Percentiles rank a stretch among this genome's conserved stretches.
Evolutionary conservation across 2,797 vertebrate genomes (phyloP).

Genomic region (Coluber constrictor): DNA sequence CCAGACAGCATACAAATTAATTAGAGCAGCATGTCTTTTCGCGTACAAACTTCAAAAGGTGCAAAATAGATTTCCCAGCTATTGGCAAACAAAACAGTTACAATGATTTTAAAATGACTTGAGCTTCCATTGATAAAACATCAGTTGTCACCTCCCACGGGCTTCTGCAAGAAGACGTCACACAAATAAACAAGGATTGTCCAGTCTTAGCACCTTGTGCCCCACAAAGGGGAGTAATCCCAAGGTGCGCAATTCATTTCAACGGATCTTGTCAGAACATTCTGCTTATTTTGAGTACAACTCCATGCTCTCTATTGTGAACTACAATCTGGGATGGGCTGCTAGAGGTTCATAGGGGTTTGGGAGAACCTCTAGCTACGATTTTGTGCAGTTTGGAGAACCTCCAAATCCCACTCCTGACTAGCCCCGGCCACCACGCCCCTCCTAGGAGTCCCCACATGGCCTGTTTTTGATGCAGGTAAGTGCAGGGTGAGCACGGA

Average conservation of each 20-base stretch:
- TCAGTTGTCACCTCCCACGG: background rate
- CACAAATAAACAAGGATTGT: background rate
- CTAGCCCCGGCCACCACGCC: too few relatives aligned
- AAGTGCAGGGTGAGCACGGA: too few relatives aligned
- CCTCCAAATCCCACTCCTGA: too few relatives aligned
- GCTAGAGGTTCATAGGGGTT: too few relatives aligned
- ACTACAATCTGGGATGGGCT: background rate
- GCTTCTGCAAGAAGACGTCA: background rate
- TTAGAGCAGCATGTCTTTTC: slow-evolving; percentile 55
- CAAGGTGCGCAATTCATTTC: background rate
- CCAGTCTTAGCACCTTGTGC: background rate
- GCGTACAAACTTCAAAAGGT: slow-evolving; percentile 44
- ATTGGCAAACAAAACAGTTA: slow-evolving; percentile 49
- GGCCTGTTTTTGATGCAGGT: too few relatives aligned
- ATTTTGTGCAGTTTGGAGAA: too few relatives aligned
- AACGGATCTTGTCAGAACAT: background rate
- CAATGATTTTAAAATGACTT: slow-evolving; percentile 23
- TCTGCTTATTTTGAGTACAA: background rate
- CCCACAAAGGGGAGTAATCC: background rate
- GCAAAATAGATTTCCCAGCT: slow-evolving; percentile 39
- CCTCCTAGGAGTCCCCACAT: too few relatives aligned
- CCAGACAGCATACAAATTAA: slow-evolving; percentile 49
- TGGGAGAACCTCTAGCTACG: too few relatives aligned
- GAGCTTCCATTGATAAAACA: slow-evolving; percentile 34
- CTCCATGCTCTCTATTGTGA: background rate